These are phyloP conservation scores for Idaea dimidiata DNA, from an alignment of 2,888 invertebrate genomes.

Conservation along the genomic window DNA sequence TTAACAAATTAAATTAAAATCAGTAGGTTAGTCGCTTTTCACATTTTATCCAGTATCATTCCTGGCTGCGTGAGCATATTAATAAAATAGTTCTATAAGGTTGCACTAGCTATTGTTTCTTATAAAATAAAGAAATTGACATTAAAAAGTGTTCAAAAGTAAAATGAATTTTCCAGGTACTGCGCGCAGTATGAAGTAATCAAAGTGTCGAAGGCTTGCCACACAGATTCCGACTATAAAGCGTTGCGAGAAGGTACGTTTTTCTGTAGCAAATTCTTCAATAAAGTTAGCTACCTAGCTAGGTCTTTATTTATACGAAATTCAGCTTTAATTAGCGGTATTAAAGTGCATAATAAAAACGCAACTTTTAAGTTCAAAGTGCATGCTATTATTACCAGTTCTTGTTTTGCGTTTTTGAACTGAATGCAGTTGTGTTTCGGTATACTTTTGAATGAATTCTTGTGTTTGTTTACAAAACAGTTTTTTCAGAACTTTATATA, in stretches of 20 bases:
- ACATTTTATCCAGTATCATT: too few species aligned
- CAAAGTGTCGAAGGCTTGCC: slow-evolving; percentile 90
- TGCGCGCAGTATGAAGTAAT: slow-evolving; percentile 92
- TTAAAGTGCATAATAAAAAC: neutral
- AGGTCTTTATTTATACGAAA: too few species aligned
- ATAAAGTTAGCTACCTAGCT: too few species aligned
- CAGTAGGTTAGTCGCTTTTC: too few species aligned
- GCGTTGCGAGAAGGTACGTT: slow-evolving; percentile 86
- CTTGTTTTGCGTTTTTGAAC: neutral
- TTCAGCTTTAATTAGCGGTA: neutral
- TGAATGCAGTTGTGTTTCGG: neutral
- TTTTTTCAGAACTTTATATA: neutral
- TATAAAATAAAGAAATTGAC: too few species aligned
- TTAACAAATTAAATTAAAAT: too few species aligned
- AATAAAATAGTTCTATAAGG: too few species aligned
- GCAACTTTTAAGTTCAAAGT: neutral
- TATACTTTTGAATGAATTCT: neutral
- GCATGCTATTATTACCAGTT: neutral
- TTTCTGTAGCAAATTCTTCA: slow-evolving; percentile 10
- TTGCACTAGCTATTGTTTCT: too few species aligned
- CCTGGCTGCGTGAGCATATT: too few species aligned
- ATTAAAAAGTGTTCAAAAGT: slow-evolving; percentile 7
- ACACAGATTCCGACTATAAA: slow-evolving; percentile 86
- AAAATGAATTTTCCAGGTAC: slow-evolving; percentile 83
- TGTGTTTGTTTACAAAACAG: neutral